phyloP scores from a whole-genome alignment of 2,888 invertebrate species.

The Oxyteleia sp. region DNA sequence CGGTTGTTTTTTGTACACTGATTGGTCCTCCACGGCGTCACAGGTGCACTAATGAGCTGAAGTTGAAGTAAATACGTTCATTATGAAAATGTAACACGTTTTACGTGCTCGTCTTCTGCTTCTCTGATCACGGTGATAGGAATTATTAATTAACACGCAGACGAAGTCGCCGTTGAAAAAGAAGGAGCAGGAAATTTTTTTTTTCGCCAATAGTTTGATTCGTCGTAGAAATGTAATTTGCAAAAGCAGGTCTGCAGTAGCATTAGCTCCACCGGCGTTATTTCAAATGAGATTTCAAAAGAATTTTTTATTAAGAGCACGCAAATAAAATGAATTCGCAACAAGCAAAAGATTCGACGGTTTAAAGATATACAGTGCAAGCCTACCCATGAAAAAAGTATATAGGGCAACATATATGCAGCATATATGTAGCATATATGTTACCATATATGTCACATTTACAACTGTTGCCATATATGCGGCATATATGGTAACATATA shows the following conservation, averaged over 20 bases:
- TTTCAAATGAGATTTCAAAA: background rate
- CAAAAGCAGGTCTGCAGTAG: no score
- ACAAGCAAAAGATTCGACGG: no score
- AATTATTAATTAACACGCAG: slow-evolving; percentile 25
- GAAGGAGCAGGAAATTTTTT: background rate
- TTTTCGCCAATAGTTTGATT: background rate
- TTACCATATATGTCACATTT: no score
- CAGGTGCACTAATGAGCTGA: slow-evolving; percentile 37
- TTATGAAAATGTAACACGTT: slow-evolving; percentile 16
- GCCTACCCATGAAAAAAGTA: no score
- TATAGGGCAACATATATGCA: no score
- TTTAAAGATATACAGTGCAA: no score
- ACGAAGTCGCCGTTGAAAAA: background rate
- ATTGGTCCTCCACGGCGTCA: slow-evolving; percentile 29
- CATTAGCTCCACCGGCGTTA: no score
- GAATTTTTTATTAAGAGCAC: background rate
- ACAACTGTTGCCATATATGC: no score
- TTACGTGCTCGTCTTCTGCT: slow-evolving; percentile 15
- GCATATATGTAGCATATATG: no score
- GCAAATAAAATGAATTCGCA: background rate
- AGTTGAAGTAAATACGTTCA: slow-evolving; percentile 41
- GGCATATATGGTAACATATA: no score
- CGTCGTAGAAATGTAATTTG: background rate
- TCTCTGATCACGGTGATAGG: background rate
- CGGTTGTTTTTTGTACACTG: slow-evolving; percentile 55